Evolutionary conservation across 2,888 invertebrate genomes (phyloP).

Genomic region (Mythimna impura): DNA sequence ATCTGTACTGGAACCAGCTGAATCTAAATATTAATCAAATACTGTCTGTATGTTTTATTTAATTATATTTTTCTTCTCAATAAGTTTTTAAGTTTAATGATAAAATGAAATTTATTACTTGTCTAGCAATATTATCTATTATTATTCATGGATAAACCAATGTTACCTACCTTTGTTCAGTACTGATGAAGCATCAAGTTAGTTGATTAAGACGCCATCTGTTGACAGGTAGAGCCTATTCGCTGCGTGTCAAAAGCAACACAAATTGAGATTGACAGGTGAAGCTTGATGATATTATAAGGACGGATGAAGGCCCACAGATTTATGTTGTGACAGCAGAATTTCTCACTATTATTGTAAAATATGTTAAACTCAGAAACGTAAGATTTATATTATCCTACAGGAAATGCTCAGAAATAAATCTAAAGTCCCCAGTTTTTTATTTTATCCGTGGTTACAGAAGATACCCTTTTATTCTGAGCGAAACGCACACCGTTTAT

Average conservation of each 20-base stretch:
- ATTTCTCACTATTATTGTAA: neutral
- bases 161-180: neutral
- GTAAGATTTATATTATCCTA: conserved; percentile 18
- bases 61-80: neutral
- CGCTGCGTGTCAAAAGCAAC: conserved; percentile 6
- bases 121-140: neutral
- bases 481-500: conserved; percentile 56
- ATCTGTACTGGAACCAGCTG: neutral
- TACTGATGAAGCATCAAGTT: conserved; percentile 8
- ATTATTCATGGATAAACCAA: neutral
- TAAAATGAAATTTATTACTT: neutral
- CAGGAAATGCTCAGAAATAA: conserved; percentile 39
- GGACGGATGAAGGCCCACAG: neutral
- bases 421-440: conserved; percentile 33
- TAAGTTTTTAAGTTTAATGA: neutral
- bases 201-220: conserved; percentile 42
- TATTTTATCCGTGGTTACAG: conserved; percentile 55
- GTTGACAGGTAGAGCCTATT: conserved; percentile 5
- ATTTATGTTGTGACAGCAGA: neutral
- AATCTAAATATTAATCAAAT: neutral
- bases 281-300: conserved; percentile 11
- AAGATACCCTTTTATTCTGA: conserved; percentile 47
- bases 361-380: conserved; percentile 6
- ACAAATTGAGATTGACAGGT: conserved; percentile 27
- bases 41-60: neutral